Evolutionary conservation across 2,888 invertebrate genomes (phyloP).

Genomic region (Epiblema foenella): DNA sequence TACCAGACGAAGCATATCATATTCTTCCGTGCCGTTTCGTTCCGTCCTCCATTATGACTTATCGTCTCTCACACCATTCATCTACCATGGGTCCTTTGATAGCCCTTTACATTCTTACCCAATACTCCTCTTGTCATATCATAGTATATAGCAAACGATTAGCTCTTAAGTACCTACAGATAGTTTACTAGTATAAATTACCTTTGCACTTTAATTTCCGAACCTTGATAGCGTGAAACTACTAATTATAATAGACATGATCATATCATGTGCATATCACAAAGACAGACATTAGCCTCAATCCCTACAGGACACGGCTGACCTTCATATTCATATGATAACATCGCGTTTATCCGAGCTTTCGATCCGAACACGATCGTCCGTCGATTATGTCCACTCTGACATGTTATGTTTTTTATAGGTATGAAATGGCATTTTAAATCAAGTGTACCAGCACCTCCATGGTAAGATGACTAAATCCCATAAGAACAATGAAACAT

Average conservation of each 20-base stretch:
- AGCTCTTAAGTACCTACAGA: not conserved
- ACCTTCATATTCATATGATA: constrained; percentile 72
- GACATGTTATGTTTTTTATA: constrained; percentile 50
- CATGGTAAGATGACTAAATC: not conserved
- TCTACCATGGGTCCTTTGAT: not conserved
- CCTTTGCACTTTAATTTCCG: constrained; percentile 23
- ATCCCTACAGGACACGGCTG: constrained; percentile 71
- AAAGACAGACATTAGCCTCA: constrained; percentile 72
- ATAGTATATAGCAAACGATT: not conserved
- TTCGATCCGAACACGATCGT: constrained; percentile 58
- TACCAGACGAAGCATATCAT: no score
- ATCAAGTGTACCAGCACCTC: not conserved
- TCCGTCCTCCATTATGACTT: no score
- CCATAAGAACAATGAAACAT: not conserved
- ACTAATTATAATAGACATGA: constrained; percentile 45
- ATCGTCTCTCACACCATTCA: not conserved
- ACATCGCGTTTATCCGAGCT: constrained; percentile 60
- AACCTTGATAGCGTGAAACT: constrained; percentile 33
- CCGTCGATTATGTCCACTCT: constrained; percentile 58
- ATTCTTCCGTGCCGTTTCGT: no score
- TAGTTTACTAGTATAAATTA: constrained; percentile 6
- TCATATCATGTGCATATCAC: constrained; percentile 53
- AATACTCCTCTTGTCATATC: not conserved
- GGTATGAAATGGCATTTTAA: not conserved
- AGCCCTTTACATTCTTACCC: not conserved